phyloP scores from a whole-genome alignment of 2,888 invertebrate genomes.

The Diaperis boleti region DNA sequence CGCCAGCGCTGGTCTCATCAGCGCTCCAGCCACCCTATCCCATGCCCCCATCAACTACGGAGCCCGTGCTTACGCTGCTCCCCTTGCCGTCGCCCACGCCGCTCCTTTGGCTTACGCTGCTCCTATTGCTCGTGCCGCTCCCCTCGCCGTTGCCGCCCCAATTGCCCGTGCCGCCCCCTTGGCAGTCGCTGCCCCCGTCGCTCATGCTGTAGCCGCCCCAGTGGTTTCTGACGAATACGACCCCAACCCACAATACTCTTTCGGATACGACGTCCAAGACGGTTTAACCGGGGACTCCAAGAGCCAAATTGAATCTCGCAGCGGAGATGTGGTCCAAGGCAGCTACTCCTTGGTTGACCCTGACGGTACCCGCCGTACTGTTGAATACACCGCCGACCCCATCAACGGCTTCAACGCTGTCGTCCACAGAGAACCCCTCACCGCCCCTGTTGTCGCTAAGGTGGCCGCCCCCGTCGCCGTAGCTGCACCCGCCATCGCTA shows the following conservation, averaged over 20 bases:
- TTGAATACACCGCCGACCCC: constrained; percentile 53
- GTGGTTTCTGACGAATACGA: constrained; percentile 53
- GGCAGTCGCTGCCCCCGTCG: constrained; percentile 41
- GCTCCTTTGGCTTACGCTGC: constrained; percentile 48
- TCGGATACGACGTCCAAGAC: constrained; percentile 65
- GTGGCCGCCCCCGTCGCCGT: constrained; percentile 53
- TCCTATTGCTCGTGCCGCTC: constrained; percentile 41
- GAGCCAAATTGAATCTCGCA: constrained; percentile 74
- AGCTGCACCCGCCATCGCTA: constrained; percentile 36
- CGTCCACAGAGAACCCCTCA: constrained; percentile 67
- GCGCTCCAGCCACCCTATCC: constrained; percentile 43
- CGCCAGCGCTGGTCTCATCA: constrained; percentile 48
- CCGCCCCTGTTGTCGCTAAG: constrained; percentile 61
- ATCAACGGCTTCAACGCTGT: constrained; percentile 71
- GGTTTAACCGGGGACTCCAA: constrained; percentile 71
- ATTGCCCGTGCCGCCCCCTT: constrained; percentile 52
- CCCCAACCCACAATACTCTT: constrained; percentile 69
- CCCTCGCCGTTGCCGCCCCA: constrained; percentile 39
- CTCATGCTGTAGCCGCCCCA: constrained; percentile 39
- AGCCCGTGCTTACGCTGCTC: constrained; percentile 52
- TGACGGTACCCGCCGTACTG: constrained; percentile 75
- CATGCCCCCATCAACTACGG: constrained; percentile 41
- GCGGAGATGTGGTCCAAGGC: constrained; percentile 73
- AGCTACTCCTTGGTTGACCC: constrained; percentile 71
- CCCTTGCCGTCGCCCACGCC: constrained; percentile 48